Base-by-base conservation (phyloP, 1,140 invertebrate species). In the Penaeus japonicus region DNA sequence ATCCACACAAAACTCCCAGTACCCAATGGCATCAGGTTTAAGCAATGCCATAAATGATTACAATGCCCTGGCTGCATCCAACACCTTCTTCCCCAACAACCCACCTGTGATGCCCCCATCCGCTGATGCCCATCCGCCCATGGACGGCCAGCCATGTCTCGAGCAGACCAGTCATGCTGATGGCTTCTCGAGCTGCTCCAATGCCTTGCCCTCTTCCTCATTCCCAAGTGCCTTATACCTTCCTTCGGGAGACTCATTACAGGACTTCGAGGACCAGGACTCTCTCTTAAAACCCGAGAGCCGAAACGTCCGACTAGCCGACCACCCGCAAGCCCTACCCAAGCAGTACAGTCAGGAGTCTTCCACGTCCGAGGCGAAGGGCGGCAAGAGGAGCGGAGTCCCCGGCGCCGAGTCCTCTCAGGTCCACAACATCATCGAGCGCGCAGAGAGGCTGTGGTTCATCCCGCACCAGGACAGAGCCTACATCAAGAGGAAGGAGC, bases 401-500 rank as follows among this genome's bases (percentile, higher is more conserved):
- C 20, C 47, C 32, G 57, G 62, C 55, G 53, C 30, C 59, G 87
- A 88, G 2, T 75, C 24, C 22, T 59, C 73, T 2, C 75, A 78
- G 39, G 39, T 88, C 4, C 84, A 85, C 47, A 78, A 70, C 55
- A 24, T 85, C 5, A 78, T 85, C 20, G 84, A 78, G 53, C 70
- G 73, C 47, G 84, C 73, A 4, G 80, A 84, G 32, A 84, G 73
- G 32, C 53, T 88, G 3, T 84, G 78, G 87, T 88, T 88, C 59
- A 88, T 88, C 24, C 87, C 87, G 15, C 70, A 82, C 32, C 78
- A 81, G 27, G 86, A 81, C 35, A n/a, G 55, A n/a, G 78, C 77
- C 1, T 88, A 88, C 27, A 83, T 77, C 54, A 88, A 87, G 53
- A 78, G 84, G 54, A 87, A 83, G 70, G 87, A 88, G 35, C 54